Evolutionary conservation across 2,797 vertebrate species (phyloP), one percentile per base, ranked within the genome.

Genomic region (Malacoraja senta): DNA sequence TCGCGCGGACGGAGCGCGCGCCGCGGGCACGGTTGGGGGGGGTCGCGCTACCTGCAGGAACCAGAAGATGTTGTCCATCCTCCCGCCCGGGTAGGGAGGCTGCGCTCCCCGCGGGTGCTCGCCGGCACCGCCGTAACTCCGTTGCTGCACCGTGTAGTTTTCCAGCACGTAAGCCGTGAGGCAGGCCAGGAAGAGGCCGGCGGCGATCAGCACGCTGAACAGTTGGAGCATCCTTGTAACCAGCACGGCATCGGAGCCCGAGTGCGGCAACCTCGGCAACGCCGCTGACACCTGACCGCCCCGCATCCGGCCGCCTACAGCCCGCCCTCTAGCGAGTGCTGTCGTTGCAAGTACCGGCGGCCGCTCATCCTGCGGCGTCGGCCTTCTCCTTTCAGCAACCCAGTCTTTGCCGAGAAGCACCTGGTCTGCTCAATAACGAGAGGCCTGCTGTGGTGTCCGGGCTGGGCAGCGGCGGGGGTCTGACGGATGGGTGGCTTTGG

Each of bases 41-140:
- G 44, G 44, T 53, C 44, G 44, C 44, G 44, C 96, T 95, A 98
- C 98, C 98, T 99, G 98, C 95, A 99, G 95, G 68, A 97, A 97
- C 98, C 98, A 99, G 95, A 99, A 98, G 94, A 99, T 94, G 93
- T 97, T 97, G 94, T 93, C 84, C 94, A 95, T 0, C 94, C 95
- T 13, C 97, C 96, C 29, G 97, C 98, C 95, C 0, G 96, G 96
- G 10, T 93, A 93, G 0, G 94, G 88, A 38, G 94, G 93, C 71
- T 8, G 90, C 0, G 29, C 17, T 1, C 76, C 94, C 15, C 91
- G 77, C 29, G 8, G 88, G 0, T 88, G 93, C 1, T 32, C 17
- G n/a, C 63, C 4, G 35, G 1, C 10, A 13, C 3, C 84, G 29
- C 29, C 12, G n/a, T 8, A 8, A 6, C 29, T 4, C 4, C 71